A percentile compares a stretch with the other conserved stretches of the same genome.
These are phyloP conservation scores for Pristiophorus japonicus DNA, from an alignment of 2,113 vertebrate species.

Conservation along the genomic window DNA sequence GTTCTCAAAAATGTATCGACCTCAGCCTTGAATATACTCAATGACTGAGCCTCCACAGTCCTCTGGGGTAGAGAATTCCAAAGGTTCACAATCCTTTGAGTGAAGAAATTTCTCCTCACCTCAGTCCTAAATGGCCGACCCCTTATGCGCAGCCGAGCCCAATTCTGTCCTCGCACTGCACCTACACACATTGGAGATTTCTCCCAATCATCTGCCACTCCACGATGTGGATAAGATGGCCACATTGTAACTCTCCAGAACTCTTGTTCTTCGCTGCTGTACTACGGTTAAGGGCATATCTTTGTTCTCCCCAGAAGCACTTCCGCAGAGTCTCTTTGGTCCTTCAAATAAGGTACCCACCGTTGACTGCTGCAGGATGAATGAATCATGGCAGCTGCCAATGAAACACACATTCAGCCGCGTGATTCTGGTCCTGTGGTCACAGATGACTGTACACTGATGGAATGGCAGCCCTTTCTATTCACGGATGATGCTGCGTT, in stretches of 20 bases:
- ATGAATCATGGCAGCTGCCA: not conserved
- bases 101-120: no score
- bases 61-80: no score
- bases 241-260: not conserved
- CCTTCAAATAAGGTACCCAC: not conserved
- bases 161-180: not conserved
- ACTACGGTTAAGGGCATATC: not conserved
- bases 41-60: no score
- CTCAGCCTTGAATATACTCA: no score
- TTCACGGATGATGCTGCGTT: not conserved
- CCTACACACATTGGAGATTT: not conserved
- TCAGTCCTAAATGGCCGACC: no score
- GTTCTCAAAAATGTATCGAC: no score
- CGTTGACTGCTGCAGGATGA: not conserved
- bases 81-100: no score
- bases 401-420: not conserved
- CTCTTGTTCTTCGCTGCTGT: not conserved
- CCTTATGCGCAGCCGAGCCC: not conserved
- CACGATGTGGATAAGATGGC: not conserved
- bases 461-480: no score
- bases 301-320: not conserved
- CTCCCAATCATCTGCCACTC: not conserved
- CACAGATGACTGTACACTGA: not conserved
- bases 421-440: not conserved
- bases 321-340: not conserved